These are phyloP conservation scores for Tromatobia lineatoria DNA, from an alignment of 2,888 invertebrate species.

Conservation along the genomic window DNA sequence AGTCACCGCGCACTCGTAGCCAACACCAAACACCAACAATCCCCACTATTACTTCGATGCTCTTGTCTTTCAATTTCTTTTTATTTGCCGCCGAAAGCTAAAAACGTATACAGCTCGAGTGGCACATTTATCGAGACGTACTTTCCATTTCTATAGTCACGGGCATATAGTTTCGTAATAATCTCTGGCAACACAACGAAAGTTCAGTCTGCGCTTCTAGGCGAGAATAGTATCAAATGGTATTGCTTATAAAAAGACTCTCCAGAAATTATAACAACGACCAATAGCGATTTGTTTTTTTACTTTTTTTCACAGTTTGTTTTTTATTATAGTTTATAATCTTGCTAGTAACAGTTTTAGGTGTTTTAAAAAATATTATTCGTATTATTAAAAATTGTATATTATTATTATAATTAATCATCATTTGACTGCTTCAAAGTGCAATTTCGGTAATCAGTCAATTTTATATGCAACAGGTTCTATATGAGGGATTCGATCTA, in stretches of 20 bases:
- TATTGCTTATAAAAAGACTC: background rate
- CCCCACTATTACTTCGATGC: background rate
- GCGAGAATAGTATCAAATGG: background rate
- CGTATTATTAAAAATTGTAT: too few relatives aligned
- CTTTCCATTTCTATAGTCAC: conserved; percentile 16
- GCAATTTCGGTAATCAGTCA: background rate
- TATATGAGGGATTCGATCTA: too few relatives aligned
- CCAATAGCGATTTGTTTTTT: background rate
- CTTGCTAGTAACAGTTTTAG: background rate
- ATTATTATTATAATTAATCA: background rate
- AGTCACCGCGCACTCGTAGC: conserved; percentile 30
- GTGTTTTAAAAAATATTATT: background rate
- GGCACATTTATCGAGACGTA: background rate
- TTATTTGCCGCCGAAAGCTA: conserved; percentile 9
- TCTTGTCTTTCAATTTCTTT: background rate
- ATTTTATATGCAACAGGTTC: background rate
- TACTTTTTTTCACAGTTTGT: background rate
- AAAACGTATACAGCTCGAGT: background rate
- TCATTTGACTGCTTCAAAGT: background rate
- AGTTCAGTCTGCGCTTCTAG: background rate
- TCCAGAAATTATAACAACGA: background rate
- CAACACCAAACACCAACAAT: conserved; percentile 20
- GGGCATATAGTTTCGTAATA: background rate
- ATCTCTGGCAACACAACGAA: background rate
- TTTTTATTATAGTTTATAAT: background rate